Evolutionary conservation across 2,113 vertebrate species (phyloP).

Genomic region (Rhipidura dahli): DNA sequence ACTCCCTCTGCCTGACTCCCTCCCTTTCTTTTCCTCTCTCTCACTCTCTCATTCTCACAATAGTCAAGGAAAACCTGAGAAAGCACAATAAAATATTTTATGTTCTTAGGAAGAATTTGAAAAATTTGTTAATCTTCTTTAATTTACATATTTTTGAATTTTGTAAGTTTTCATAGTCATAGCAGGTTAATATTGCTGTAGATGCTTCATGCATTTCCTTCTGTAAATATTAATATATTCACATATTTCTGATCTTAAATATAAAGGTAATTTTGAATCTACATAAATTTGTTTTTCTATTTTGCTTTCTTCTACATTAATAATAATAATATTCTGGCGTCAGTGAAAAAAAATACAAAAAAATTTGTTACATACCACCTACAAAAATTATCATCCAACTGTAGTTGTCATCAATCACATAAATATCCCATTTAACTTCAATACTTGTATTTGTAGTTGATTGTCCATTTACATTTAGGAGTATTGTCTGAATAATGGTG

Average conservation of each 20-base stretch:
- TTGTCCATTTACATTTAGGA: not conserved
- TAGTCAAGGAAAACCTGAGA: not conserved
- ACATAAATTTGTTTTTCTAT: not conserved
- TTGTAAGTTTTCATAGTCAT: not conserved
- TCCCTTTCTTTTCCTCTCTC: not conserved
- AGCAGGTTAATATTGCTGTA: not conserved
- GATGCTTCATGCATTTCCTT: not conserved
- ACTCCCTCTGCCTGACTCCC: not conserved
- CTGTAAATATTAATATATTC: not conserved
- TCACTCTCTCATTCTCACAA: not conserved
- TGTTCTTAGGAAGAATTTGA: not conserved
- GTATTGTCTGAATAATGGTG: not conserved
- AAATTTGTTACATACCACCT: not conserved
- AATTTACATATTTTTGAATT: not conserved
- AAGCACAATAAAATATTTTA: not conserved
- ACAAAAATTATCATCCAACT: not conserved
- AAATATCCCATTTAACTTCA: not conserved
- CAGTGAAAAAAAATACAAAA: not conserved
- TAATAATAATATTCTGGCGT: not conserved
- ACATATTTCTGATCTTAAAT: not conserved
- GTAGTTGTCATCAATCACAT: not conserved
- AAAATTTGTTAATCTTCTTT: not conserved
- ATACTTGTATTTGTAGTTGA: not conserved
- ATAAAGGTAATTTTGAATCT: not conserved
- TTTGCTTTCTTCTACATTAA: not conserved